Evolutionary conservation across 2,888 invertebrate genomes (phyloP).

Genomic region (Lasioglossum vierecki): DNA sequence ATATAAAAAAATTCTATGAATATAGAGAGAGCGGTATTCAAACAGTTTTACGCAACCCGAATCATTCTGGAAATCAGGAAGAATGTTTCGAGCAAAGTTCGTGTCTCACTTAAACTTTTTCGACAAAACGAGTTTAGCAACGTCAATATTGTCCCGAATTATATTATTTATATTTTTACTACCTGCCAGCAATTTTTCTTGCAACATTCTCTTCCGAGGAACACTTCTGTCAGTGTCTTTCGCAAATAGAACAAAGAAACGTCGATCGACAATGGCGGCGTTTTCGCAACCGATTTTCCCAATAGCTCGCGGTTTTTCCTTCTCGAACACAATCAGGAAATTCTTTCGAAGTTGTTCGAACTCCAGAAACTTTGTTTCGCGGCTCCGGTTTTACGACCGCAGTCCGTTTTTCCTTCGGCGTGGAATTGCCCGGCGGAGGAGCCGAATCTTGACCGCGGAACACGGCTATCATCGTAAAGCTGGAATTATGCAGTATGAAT

Average conservation of each 20-base stretch:
- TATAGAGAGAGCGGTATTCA: background rate
- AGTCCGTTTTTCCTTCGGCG: background rate
- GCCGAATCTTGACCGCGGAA: background rate
- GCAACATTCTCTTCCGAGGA: background rate
- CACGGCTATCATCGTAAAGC: background rate
- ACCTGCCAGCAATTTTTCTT: background rate
- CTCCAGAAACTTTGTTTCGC: background rate
- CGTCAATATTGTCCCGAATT: background rate
- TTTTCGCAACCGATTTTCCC: slow-evolving; percentile 10
- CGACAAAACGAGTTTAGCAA: background rate
- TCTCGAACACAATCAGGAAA: background rate
- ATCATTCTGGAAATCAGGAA: no score
- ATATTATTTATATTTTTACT: background rate
- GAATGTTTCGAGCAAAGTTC: background rate
- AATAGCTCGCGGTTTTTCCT: background rate
- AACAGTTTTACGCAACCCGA: no score
- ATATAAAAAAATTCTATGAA: no score
- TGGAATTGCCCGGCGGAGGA: background rate
- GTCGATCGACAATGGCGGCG: background rate
- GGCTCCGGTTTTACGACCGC: background rate
- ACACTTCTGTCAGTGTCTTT: background rate
- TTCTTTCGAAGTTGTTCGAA: background rate
- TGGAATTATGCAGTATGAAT: slow-evolving; percentile 12
- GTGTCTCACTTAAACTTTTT: background rate
- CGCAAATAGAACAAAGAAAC: background rate